Evolutionary conservation across 2,888 invertebrate species (phyloP).

Genomic region (Pemphredon lugubris): DNA sequence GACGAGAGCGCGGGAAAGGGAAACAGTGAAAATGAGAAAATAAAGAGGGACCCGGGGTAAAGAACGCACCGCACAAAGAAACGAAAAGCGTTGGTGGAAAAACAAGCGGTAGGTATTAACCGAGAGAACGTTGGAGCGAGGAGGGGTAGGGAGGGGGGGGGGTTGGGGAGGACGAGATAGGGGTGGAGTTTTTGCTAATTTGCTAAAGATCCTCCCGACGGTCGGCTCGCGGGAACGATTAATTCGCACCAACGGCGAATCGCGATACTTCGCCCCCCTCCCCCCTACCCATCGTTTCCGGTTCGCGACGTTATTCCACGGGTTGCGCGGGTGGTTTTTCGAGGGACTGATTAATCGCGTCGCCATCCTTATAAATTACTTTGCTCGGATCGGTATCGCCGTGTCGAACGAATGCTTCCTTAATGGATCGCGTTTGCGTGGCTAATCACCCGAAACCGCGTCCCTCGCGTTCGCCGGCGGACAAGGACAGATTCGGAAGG

Average conservation of each 20-base stretch:
- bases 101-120: constrained; percentile 9
- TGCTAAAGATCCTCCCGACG: constrained; percentile 48
- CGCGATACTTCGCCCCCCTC: constrained; percentile 11
- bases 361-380: constrained; percentile 53
- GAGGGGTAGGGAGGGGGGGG: not conserved
- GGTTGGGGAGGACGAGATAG: constrained; percentile 7
- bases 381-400: constrained; percentile 33
- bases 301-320: not conserved
- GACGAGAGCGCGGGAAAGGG: constrained; percentile 8
- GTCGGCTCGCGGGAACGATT: constrained; percentile 41
- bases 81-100: not conserved
- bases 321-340: constrained; percentile 23
- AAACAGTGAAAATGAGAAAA: constrained; percentile 29
- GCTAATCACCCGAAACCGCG: constrained; percentile 55
- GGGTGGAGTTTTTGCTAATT: constrained; percentile 54
- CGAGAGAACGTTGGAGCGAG: not conserved
- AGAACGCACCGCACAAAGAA: not conserved
- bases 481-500: constrained; percentile 23
- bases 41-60: constrained; percentile 12
- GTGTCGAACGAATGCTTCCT: constrained; percentile 45
- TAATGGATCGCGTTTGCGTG: constrained; percentile 54
- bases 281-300: too few relatives aligned
- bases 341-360: constrained; percentile 46
- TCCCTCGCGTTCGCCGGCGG: constrained; percentile 22
- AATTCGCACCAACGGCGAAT: constrained; percentile 37